phyloP scores from a whole-genome alignment of 2,797 vertebrate species.

The Erpetoichthys calabaricus region DNA sequence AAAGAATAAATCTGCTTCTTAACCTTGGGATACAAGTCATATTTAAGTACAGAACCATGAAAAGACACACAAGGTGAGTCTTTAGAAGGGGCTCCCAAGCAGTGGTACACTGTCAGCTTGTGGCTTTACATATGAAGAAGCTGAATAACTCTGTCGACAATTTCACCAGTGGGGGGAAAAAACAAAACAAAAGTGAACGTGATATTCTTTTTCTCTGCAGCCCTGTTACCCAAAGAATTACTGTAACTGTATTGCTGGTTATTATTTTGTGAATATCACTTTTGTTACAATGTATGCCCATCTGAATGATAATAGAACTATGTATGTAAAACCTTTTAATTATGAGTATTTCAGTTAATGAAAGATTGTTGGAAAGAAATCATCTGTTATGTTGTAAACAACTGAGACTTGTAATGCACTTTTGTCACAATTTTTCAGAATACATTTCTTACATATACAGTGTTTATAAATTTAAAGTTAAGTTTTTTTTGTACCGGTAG shows the following conservation, averaged over 20 bases:
- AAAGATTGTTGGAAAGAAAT: slow-evolving; percentile 23
- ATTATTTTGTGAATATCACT: slow-evolving; percentile 54
- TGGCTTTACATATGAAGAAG: too few relatives aligned
- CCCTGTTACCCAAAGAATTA: slow-evolving; percentile 60
- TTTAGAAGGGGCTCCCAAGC: too few relatives aligned
- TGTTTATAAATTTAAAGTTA: slow-evolving; percentile 69
- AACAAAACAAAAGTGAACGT: slow-evolving; percentile 24
- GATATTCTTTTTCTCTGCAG: slow-evolving; percentile 45
- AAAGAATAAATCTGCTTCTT: too few relatives aligned
- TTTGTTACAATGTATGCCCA: slow-evolving; percentile 53
- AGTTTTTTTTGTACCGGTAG: slow-evolving; percentile 74
- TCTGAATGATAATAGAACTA: slow-evolving; percentile 71
- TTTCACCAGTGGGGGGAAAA: too few relatives aligned
- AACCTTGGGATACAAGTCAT: too few relatives aligned
- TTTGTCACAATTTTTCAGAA: slow-evolving; percentile 76
- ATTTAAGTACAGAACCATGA: too few relatives aligned
- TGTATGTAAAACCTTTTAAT: slow-evolving; percentile 39
- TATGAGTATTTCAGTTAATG: slow-evolving; percentile 36
- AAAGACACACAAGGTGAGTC: too few relatives aligned
- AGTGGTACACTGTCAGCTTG: too few relatives aligned
- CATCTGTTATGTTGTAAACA: slow-evolving; percentile 60
- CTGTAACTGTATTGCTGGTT: slow-evolving; percentile 50
- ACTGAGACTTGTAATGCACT: slow-evolving; percentile 84
- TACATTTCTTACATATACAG: slow-evolving; percentile 82
- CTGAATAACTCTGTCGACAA: not conserved